phyloP scores from a whole-genome alignment of 1,140 invertebrate genomes.

The Hestina assimilis region DNA sequence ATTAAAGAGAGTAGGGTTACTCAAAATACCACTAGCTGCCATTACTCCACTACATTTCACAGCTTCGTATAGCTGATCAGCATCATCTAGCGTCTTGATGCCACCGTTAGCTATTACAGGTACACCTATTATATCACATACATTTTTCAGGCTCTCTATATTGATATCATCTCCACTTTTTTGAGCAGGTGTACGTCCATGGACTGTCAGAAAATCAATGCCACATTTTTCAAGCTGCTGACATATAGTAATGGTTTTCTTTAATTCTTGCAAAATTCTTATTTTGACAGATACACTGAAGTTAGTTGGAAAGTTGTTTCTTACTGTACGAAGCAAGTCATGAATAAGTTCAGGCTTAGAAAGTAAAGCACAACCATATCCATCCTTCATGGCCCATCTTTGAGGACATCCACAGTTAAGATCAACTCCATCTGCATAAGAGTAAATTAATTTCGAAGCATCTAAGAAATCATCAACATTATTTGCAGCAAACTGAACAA shows the following conservation, averaged over 20 bases:
- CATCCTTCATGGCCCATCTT: constrained; percentile 94
- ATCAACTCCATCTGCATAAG: constrained; percentile 94
- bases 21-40: constrained; percentile 92
- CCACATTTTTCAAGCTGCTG: constrained; percentile 90
- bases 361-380: constrained; percentile 92
- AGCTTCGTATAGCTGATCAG: constrained; percentile 80
- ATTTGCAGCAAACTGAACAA: constrained; percentile 97
- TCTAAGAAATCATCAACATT: constrained; percentile 89
- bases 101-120: constrained; percentile 96
- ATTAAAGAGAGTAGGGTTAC: constrained; percentile 94
- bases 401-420: constrained; percentile 99
- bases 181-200: constrained; percentile 92
- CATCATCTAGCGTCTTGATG: constrained; percentile 86
- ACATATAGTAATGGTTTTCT: constrained; percentile 80
- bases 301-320: constrained; percentile 83
- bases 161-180: constrained; percentile 89
- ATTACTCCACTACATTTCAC: constrained; percentile 92
- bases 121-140: constrained; percentile 85
- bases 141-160: constrained; percentile 83
- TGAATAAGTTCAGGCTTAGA: constrained; percentile 90
- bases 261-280: constrained; percentile 81
- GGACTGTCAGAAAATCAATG: constrained; percentile 92
- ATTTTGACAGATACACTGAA: constrained; percentile 97
- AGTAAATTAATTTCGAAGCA: constrained; percentile 90
- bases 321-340: constrained; percentile 88